Evolutionary conservation across 2,113 vertebrate species (phyloP), one percentile per base, ranked within the genome.

Genomic region (Rousettus leschenaultii): DNA sequence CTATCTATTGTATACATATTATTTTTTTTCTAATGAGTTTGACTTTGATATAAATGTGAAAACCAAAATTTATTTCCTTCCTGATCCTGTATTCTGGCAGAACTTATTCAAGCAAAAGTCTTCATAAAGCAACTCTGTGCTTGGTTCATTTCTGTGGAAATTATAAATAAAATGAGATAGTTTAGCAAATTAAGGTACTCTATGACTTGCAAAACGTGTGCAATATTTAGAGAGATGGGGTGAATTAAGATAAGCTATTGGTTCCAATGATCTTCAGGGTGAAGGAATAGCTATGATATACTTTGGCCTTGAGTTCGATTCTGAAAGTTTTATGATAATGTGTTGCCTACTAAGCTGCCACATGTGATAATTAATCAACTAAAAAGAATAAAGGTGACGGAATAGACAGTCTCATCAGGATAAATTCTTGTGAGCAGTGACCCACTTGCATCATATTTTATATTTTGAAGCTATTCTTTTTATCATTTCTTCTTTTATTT

Each of bases 401-500:
- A 10, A 38, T 18, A 79, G 80, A 66, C 53, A 92, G 65, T 83
- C 33, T 18, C 38, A 35, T 92, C 59, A 95, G 26, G 65, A 53
- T 68, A 43, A 61, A 91, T 65, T 90, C 79, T 24, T 95, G 8
- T 70, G 77, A 86, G 66, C 77, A 85, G 51, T 96, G 87, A 93
- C 71, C 93, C 57, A 48, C 18, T 68, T 71, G 18, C 15, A 82
- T 71, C 13, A 14, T 61, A 90, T 77, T 92, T 80, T 38, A 40
- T 40, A 86, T 87, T 92, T 80, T 82, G 85, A 96, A 82, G 26
- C 12, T 57, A 94, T 8, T 4, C 35, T 87, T 95, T 89, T 95
- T 95, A 95, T 80, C 57, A 97, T 95, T 97, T 90, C 38, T 94
- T 90, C 63, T 97, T 96, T 94, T 95, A 93, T 95, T 97, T 97